Conservation (phyloP, 2,888 invertebrate species). For the Melanostoma scalare region DNA sequence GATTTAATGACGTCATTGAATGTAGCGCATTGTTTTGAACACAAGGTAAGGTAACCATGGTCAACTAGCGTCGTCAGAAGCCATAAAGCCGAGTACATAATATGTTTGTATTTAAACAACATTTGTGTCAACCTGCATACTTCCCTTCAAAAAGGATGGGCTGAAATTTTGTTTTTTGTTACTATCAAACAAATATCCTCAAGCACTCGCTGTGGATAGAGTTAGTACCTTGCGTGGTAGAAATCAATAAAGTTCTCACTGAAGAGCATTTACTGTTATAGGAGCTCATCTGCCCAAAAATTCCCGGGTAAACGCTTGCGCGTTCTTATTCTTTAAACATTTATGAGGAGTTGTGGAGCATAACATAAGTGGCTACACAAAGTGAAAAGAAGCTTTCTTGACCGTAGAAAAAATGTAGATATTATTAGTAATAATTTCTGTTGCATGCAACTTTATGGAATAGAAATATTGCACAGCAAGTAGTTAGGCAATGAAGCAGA, state of each 20-base stretch:
- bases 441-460: conserved; percentile 26
- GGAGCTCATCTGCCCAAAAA: conserved; percentile 75
- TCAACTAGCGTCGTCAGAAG: conserved; percentile 48
- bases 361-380: conserved; percentile 43
- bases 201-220: conserved; percentile 51
- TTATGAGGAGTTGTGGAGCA: conserved; percentile 55
- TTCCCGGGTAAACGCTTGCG: conserved; percentile 82
- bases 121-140: conserved; percentile 45
- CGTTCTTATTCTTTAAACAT: conserved; percentile 75
- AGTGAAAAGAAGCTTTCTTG: conserved; percentile 56
- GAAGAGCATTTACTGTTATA: conserved; percentile 47
- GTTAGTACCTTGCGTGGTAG: conserved; percentile 59
- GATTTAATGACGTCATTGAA: conserved; percentile 61
- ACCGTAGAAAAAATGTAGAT: conserved; percentile 43
- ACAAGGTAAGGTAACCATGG: conserved; percentile 59
- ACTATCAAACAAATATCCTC: conserved; percentile 52
- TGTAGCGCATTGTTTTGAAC: conserved; percentile 1
- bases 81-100: conserved; percentile 14
- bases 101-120: conserved; percentile 13
- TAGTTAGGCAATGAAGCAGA: not conserved
- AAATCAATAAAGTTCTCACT: conserved; percentile 63
- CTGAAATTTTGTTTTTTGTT: conserved; percentile 52
- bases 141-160: conserved; percentile 60
- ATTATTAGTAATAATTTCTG: conserved; percentile 9
- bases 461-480: conserved; percentile 33